phyloP scores from a whole-genome alignment of 2,888 invertebrate genomes.

The Miltochrista miniata region DNA sequence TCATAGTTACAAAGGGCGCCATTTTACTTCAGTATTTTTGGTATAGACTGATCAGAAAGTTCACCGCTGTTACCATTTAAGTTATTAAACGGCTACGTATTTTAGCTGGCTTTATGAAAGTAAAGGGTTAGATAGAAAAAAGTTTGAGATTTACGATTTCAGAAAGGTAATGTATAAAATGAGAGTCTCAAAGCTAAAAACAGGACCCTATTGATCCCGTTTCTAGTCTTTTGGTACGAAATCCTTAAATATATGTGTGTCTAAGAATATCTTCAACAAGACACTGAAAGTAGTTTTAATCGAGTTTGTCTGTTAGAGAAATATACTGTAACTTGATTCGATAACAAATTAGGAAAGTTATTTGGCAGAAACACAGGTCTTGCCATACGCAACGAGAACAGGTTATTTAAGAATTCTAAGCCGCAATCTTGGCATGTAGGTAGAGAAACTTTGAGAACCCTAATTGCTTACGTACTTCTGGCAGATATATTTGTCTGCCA shows the following conservation, averaged over 20 bases:
- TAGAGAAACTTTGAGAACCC: constrained; percentile 29
- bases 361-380: constrained; percentile 17
- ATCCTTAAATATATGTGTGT: no score
- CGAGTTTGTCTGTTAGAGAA: background rate
- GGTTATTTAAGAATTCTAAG: constrained; percentile 27
- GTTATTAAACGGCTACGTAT: no score
- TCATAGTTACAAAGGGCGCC: background rate
- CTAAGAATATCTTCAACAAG: no score
- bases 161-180: no score
- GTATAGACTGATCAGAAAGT: background rate
- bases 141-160: no score
- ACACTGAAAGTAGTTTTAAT: background rate
- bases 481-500: constrained; percentile 29
- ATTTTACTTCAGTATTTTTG: background rate
- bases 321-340: background rate
- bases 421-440: constrained; percentile 25
- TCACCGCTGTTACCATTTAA: no score
- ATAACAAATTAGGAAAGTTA: constrained; percentile 4
- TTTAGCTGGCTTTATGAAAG: background rate
- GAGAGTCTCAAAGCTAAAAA: no score
- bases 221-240: no score
- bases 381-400: constrained; percentile 28
- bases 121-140: no score
- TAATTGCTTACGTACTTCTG: constrained; percentile 36
- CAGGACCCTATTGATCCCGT: no score